Conservation (phyloP, 2,888 invertebrate species). For the Cephus pulcher region DNA sequence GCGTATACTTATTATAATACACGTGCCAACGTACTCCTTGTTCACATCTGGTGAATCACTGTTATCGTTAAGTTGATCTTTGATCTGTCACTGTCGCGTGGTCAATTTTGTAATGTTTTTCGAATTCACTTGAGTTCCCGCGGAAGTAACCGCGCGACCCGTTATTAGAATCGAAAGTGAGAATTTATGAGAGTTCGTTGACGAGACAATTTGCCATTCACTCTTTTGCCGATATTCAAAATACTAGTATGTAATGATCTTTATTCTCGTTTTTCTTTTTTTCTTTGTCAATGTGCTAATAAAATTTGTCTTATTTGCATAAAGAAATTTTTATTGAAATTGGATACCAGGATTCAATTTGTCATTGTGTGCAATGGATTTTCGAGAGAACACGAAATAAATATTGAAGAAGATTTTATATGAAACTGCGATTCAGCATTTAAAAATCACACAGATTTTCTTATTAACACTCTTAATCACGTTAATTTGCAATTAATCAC, state of each 20-base stretch:
- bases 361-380: too few species aligned
- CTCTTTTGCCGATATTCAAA: neutral
- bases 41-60: conserved; percentile 13
- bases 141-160: neutral
- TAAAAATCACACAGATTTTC: neutral
- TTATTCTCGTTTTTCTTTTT: neutral
- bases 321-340: neutral
- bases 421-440: neutral
- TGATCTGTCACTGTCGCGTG: neutral
- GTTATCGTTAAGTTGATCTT: neutral
- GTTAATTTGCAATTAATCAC: neutral
- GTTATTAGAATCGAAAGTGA: neutral
- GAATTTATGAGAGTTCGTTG: neutral
- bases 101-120: neutral
- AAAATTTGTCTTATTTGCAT: neutral
- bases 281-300: neutral
- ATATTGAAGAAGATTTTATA: too few species aligned
- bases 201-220: neutral
- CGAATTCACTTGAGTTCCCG: neutral
- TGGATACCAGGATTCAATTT: neutral
- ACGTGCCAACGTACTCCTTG: conserved; percentile 11
- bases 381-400: too few species aligned
- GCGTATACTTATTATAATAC: neutral
- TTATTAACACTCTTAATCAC: neutral
- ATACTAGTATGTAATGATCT: neutral